phyloP scores from a whole-genome alignment of 2,797 vertebrate genomes.

The Pangasius larnaudii region DNA sequence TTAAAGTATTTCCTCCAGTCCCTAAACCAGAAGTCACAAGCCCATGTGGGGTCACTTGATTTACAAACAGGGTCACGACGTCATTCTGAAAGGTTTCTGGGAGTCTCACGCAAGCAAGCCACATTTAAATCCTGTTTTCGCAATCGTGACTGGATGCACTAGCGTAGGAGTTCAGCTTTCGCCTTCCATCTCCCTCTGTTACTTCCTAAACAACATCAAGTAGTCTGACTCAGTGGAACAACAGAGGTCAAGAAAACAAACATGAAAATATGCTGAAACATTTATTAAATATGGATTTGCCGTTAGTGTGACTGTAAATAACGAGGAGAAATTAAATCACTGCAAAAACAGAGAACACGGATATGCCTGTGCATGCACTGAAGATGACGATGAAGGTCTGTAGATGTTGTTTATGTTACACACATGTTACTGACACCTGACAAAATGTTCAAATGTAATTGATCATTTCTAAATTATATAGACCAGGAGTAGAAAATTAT shows the following conservation, averaged over 20 bases:
- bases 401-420: no score
- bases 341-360: not conserved
- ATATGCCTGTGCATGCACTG: not conserved
- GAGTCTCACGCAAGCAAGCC: not conserved
- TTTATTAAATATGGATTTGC: not conserved
- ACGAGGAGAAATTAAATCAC: not conserved
- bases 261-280: not conserved
- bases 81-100: not conserved
- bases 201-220: not conserved
- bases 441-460: no score
- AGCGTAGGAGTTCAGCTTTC: not conserved
- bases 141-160: not conserved
- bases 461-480: no score
- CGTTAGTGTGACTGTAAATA: not conserved
- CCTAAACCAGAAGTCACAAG: not conserved
- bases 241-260: not conserved
- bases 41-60: no score
- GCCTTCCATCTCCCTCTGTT: no score
- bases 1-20: not conserved
- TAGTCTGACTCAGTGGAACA: not conserved
- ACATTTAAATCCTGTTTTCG: not conserved
- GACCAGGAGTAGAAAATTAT: no score
- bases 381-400: no score
- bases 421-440: no score
- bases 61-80: not conserved